A percentile compares a stretch with the other conserved stretches of the same genome.
Evolutionary conservation across 2,888 invertebrate genomes (phyloP).

Genomic region (Tetanocera ferruginea): DNA sequence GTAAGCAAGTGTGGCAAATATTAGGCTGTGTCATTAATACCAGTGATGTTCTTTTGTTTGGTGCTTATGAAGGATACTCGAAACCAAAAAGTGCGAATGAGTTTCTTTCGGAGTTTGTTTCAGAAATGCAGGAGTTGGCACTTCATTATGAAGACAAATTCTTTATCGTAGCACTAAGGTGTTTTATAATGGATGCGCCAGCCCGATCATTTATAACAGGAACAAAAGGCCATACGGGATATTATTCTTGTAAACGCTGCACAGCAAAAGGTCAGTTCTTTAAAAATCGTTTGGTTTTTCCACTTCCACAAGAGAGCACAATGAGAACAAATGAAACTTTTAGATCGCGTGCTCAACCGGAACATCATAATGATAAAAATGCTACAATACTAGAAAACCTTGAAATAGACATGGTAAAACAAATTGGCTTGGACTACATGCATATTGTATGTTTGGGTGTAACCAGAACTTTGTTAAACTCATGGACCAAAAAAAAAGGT

Average conservation of each 20-base stretch:
- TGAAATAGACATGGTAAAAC: constrained; percentile 21
- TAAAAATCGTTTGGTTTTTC: constrained; percentile 29
- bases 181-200: constrained; percentile 35
- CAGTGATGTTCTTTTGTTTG: neutral
- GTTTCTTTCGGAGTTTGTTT: neutral
- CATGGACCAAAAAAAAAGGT: neutral
- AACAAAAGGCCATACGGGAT: constrained; percentile 37
- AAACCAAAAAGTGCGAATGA: neutral
- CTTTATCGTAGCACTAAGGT: neutral
- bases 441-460: constrained; percentile 14
- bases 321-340: constrained; percentile 11
- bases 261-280: constrained; percentile 13
- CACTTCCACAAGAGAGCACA: neutral
- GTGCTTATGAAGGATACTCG: neutral
- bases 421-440: constrained; percentile 21
- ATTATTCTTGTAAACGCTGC: constrained; percentile 36
- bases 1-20: constrained; percentile 39
- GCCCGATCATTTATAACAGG: constrained; percentile 28
- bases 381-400: constrained; percentile 14
- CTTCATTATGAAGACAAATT: neutral
- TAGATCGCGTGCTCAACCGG: constrained; percentile 14
- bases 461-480: neutral
- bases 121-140: neutral
- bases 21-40: constrained; percentile 13
- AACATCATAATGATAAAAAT: constrained; percentile 17